Evolutionary conservation across 2,888 invertebrate genomes (phyloP), one percentile per base, ranked within the genome.

Genomic region (Polymixis flavicincta): DNA sequence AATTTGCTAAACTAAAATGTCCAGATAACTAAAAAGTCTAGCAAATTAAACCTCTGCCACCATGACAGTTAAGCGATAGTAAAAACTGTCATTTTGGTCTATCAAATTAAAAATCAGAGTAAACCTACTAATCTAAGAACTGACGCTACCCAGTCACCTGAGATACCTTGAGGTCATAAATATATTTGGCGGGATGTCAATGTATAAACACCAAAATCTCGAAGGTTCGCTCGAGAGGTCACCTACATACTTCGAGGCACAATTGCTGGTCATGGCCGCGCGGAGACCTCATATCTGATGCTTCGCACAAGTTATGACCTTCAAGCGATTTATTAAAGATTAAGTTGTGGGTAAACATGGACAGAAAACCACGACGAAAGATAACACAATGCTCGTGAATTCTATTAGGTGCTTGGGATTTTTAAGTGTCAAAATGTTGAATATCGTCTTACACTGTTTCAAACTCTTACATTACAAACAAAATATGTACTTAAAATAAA

Each of bases 181-280:
- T 90, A 88, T 88, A 89, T 90, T 88, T 90, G 82, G 89, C 86
- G 86, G 88, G 90, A 92, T 92, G 93, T 93, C 93, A 94, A 92
- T 93, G 92, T 90, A 89, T 89, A 89, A 93, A 92, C 87, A 88
- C 89, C 92, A 91, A 93, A 95, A 94, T 93, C 90, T 89, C 90
- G 94, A 94, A 93, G 95, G 94, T 94, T 91, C 78, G 87, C 84
- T 85, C 84, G 84, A 92, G 93, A 96, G 96, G 96, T 95, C 95
- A 95, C 95, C 95, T 95, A 95, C 95, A 94, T 95, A 93, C 94
- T 92, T 89, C 90, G 91, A 90, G 89, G 88, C 90, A 89, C 88
- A 88, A 87, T 87, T 88, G 88, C 93, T 93, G 96, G 96, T 96
- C 96, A 96, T 88, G 96, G 96, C 88, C 94, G 87, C 88, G 84